Evolutionary conservation across 2,888 invertebrate species (phyloP).

Genomic region (Agriotes lineatus): DNA sequence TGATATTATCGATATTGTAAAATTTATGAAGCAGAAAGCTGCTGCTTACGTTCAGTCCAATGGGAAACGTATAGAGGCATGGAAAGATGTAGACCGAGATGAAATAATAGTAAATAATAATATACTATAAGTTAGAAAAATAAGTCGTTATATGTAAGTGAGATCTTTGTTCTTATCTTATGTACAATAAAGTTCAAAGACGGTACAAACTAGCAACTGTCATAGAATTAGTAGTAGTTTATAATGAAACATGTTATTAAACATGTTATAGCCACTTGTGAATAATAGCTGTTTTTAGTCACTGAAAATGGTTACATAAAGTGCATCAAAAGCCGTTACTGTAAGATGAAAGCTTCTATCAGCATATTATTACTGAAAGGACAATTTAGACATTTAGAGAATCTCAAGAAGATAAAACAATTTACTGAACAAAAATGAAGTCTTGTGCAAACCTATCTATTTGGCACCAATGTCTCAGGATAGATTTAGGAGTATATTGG

Average conservation of each 20-base stretch:
- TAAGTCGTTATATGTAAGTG: too few species aligned
- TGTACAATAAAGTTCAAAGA: too few species aligned
- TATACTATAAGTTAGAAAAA: too few species aligned
- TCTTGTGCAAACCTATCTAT: slow-evolving; percentile 16
- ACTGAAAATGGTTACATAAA: too few species aligned
- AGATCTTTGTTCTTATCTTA: too few species aligned
- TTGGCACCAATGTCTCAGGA: slow-evolving; percentile 11
- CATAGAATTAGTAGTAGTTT: too few species aligned
- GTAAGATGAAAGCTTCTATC: neutral
- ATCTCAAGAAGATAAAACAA: slow-evolving; percentile 10
- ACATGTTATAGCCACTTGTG: too few species aligned
- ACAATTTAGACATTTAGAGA: slow-evolving; percentile 11
- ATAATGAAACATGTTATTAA: too few species aligned
- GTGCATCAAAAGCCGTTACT: too few species aligned
- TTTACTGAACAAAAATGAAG: slow-evolving; percentile 19
- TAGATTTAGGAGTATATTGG: slow-evolving; percentile 13
- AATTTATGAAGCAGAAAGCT: slow-evolving; percentile 20
- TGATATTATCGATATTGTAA: slow-evolving; percentile 18
- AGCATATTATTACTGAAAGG: neutral
- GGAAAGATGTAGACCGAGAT: neutral
- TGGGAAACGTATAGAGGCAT: neutral
- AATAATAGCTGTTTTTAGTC: too few species aligned
- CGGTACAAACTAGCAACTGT: too few species aligned
- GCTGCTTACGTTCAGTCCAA: slow-evolving; percentile 14
- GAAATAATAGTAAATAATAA: too few species aligned